Base-by-base conservation (phyloP, 2,888 invertebrate genomes). In the Aporophyla nigra region DNA sequence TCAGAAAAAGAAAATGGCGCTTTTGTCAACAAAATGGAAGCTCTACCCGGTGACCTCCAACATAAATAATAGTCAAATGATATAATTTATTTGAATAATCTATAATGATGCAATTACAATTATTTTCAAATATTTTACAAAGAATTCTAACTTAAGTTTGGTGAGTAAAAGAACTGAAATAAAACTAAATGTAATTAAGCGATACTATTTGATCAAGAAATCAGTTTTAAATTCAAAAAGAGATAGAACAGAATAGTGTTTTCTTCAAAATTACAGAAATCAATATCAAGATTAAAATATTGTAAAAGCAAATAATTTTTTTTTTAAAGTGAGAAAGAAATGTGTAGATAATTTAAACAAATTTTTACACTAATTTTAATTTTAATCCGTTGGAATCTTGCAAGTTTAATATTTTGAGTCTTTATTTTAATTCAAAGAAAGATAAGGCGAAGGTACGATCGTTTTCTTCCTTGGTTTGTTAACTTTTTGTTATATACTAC, bases 11-110 rank as follows among this genome's bases (percentile, higher is more conserved):
- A 91, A 91, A 91, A 93, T 91, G 91, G 91, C 91, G 90, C 75
- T 83, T 85, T 84, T 83, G 85, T 82, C 88, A 90, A 88, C 88
- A 93, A 93, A 93, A 94, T 94, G 93, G 93, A 91, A 91, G 85
- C 56, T 82, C 70, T 75, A 40, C 19, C 24, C 62, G 67, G 63
- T 85, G 89, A 88, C 91, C 91, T 91, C 91, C 86, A 86, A 84
- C 71, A 56, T 62, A 67, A 85, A 80, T 71, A 71, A 77, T 71
- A 85, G 40, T 80, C 68, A 75, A 74, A 75, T 62, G 66, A 68
- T 12, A 67, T 53, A 10, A 67, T 72, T 68, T 62, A 59, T 0
- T 33, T 0, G n/a, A 40, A 14, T 19, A 40, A 73, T 54, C 10
- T 10, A 62, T 33, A 49, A 65, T 56, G 40, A 56, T 16, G 10